A percentile compares a stretch with the other conserved stretches of the same genome.
Conservation (phyloP, 2,113 vertebrate genomes). For the Electrona antarctica region DNA sequence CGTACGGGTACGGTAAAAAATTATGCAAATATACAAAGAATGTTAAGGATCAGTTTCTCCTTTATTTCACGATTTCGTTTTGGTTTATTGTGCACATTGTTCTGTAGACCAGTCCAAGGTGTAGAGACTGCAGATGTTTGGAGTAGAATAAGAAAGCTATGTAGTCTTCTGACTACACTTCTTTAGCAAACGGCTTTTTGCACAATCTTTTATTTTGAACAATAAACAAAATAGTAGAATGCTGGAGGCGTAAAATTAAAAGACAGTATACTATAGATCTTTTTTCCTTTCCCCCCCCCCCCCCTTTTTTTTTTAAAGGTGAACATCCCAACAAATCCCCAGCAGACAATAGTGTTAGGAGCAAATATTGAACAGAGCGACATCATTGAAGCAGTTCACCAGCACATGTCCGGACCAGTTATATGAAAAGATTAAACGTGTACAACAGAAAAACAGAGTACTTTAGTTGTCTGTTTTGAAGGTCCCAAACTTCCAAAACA, state of each 20-base stretch:
- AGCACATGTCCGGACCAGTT: conserved; percentile 67
- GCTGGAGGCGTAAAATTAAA: conserved; percentile 75
- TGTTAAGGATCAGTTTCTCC: conserved; percentile 37
- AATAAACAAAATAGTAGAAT: conserved; percentile 75
- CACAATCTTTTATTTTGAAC: conserved; percentile 81
- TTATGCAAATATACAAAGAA: conserved; percentile 11
- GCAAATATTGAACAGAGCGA: conserved; percentile 70
- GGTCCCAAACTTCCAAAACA: conserved; percentile 50
- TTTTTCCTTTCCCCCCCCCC: conserved; percentile 5
- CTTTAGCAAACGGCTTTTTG: conserved; percentile 73
- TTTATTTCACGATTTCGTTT: conserved; percentile 54
- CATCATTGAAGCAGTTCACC: conserved; percentile 68
- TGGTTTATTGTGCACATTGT: conserved; percentile 74
- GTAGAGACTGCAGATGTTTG: conserved; percentile 52
- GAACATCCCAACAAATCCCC: conserved; percentile 70
- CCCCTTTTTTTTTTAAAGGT: conserved; percentile 51
- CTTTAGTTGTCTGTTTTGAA: conserved; percentile 51
- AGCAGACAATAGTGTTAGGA: conserved; percentile 77
- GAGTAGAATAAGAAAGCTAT: conserved; percentile 59
- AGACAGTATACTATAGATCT: conserved; percentile 69
- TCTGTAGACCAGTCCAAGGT: conserved; percentile 53
- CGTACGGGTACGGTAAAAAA: conserved; percentile 11
- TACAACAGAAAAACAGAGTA: conserved; percentile 62
- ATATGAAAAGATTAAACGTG: conserved; percentile 45
- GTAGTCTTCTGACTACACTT: conserved; percentile 62